Base-by-base conservation (phyloP, 2,797 vertebrate genomes). In the Danio aesculapii region DNA sequence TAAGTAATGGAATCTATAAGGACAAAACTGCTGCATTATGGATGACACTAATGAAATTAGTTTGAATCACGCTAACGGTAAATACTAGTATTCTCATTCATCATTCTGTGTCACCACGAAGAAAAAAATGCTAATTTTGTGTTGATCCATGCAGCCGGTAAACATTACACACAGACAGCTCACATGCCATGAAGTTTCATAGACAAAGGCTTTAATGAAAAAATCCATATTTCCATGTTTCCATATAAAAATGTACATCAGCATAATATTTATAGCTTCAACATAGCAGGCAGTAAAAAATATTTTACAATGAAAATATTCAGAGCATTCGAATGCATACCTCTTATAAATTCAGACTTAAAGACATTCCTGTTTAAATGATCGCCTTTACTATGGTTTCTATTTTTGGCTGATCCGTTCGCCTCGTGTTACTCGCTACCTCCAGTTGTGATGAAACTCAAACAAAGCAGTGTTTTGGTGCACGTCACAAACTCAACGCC, bases 201-300 rank as follows among this genome's bases (percentile, higher is more conserved):
- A 81, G 74, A 78, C 77, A 84, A 83, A 74, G 64, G 64, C 67
- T 78, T 81, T 85, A 81, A 84, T 83, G 79, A 77, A 84, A 74
- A 84, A 84, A 81, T 80, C 58, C 30, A 75, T 69, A 79, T 64
- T 62, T 72, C 13, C 83, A 71, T 62, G 73, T 80, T 75, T 83
- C 73, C 61, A 77, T 84, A 84, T 81, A 77, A 68, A 82, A 80
- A 81, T 85, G 76, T 83, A 79, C 71, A 67, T 75, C 43, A 57
- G 63, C 90, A 91, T 91, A 89, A 87, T 91, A 92, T 91, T 89
- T 90, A 91, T 91, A 92, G 87, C 89, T 90, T 89, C 76, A 85
- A 92, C 87, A 90, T 86, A 84, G 92, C 92, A 93, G 91, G 92
- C 90, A 91, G 90, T 93, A 93, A 86, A 91, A 92, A 93, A 91